A percentile compares a stretch with the other conserved stretches of the same genome.
These are phyloP conservation scores for Catotricha subobsoleta DNA, from an alignment of 2,888 invertebrate genomes.

Conservation along the genomic window DNA sequence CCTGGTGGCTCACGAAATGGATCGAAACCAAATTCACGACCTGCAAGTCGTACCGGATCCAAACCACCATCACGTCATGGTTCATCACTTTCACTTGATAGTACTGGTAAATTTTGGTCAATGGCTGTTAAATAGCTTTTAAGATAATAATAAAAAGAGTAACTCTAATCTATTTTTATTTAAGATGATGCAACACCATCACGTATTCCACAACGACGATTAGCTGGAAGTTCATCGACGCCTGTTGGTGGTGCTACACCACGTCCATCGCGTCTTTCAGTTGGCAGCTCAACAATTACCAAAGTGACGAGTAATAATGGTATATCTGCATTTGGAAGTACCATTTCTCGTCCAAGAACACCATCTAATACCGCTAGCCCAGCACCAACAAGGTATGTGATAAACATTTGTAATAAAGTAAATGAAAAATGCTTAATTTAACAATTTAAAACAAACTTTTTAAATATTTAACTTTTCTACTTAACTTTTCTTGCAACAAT, in stretches of 20 bases:
- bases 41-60: constrained; percentile 69
- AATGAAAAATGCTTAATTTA: background rate
- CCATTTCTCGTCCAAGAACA: constrained; percentile 46
- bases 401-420: too few relatives aligned
- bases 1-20: constrained; percentile 57
- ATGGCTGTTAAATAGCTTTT: background rate
- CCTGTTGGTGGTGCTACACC: constrained; percentile 36
- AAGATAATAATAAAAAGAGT: background rate
- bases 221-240: constrained; percentile 37
- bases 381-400: constrained; percentile 51
- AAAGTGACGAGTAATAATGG: constrained; percentile 43
- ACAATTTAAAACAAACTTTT: background rate
- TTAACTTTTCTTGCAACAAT: background rate
- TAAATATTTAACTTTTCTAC: background rate
- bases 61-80: constrained; percentile 89
- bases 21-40: constrained; percentile 67
- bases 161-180: background rate
- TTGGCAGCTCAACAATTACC: constrained; percentile 39
- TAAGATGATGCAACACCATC: constrained; percentile 63
- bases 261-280: constrained; percentile 34
- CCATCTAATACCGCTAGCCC: constrained; percentile 63
- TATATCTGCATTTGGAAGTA: constrained; percentile 24
- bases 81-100: constrained; percentile 77
- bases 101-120: constrained; percentile 47
- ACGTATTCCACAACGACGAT: constrained; percentile 60